phyloP scores from a whole-genome alignment of 2,797 vertebrate species.

The Spinus olivaceus region DNA sequence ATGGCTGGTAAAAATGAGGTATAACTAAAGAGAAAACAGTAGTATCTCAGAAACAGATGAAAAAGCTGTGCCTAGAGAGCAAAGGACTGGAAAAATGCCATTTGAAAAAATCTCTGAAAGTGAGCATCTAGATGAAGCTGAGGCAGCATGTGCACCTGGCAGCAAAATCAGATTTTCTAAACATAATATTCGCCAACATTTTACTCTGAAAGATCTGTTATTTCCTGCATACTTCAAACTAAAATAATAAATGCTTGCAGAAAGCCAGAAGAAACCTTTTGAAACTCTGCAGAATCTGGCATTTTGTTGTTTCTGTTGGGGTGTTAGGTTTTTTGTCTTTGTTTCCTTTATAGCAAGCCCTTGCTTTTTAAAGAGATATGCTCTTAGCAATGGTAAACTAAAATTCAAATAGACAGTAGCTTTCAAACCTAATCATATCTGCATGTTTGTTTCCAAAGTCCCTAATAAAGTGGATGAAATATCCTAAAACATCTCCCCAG shows the following conservation, averaged over 20 bases:
- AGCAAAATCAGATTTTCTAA: not conserved
- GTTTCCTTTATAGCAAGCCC: not conserved
- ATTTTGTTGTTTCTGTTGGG: not conserved
- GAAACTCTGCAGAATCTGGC: not conserved
- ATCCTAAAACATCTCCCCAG: not conserved
- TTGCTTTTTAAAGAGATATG: not conserved
- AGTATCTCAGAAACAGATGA: not conserved
- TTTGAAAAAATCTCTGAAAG: not conserved
- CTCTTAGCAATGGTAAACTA: not conserved
- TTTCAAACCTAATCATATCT: not conserved
- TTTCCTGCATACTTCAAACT: not conserved
- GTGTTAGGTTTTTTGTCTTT: not conserved
- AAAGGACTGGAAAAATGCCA: not conserved
- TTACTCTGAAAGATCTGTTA: not conserved
- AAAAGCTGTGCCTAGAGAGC: not conserved
- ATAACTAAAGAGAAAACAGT: not conserved
- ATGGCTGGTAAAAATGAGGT: not conserved
- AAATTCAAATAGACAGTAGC: not conserved
- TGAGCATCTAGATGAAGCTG: not conserved
- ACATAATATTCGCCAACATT: not conserved
- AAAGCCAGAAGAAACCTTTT: not conserved
- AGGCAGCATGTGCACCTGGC: not conserved
- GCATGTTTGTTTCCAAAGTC: not conserved
- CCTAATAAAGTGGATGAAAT: not conserved
- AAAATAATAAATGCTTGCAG: not conserved